A percentile compares a stretch with the other conserved stretches of the same genome.
phyloP scores from a whole-genome alignment of 2,797 vertebrate genomes.

The Sarcoramphus papa region DNA sequence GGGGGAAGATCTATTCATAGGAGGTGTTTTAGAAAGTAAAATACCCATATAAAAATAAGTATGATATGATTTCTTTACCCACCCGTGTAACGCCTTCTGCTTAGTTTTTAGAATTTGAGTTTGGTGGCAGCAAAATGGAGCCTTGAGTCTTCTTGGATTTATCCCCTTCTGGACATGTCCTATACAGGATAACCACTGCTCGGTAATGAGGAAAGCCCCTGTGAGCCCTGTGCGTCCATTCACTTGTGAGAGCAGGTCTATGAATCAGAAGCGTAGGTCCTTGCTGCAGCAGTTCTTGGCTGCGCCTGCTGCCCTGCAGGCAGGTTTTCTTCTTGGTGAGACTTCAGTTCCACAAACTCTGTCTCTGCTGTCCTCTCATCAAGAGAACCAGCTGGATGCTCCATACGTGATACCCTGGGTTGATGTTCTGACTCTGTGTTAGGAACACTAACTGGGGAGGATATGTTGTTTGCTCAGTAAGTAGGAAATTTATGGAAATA shows the following conservation, averaged over 20 bases:
- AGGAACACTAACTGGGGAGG: background rate
- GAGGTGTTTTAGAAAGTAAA: constrained; percentile 1
- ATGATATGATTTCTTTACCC: background rate
- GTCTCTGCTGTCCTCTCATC: background rate
- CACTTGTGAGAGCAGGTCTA: background rate
- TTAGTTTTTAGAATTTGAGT: background rate
- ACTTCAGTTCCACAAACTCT: background rate
- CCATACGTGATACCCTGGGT: background rate
- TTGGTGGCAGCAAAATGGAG: background rate
- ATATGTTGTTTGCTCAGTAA: constrained; percentile 21
- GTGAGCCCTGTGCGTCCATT: background rate
- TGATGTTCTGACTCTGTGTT: background rate
- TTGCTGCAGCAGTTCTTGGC: background rate
- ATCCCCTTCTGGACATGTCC: background rate
- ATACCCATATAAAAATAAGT: background rate
- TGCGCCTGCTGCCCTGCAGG: background rate
- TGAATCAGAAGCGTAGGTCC: background rate
- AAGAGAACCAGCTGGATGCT: background rate
- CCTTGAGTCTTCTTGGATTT: background rate
- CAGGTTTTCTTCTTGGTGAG: background rate
- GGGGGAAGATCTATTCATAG: background rate
- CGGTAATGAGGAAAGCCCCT: background rate
- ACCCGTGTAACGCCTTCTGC: background rate
- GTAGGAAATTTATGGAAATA: constrained; percentile 23
- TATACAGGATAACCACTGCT: background rate